Base-by-base conservation (phyloP, 2,797 vertebrate genomes). In the Zalophus californianus region DNA sequence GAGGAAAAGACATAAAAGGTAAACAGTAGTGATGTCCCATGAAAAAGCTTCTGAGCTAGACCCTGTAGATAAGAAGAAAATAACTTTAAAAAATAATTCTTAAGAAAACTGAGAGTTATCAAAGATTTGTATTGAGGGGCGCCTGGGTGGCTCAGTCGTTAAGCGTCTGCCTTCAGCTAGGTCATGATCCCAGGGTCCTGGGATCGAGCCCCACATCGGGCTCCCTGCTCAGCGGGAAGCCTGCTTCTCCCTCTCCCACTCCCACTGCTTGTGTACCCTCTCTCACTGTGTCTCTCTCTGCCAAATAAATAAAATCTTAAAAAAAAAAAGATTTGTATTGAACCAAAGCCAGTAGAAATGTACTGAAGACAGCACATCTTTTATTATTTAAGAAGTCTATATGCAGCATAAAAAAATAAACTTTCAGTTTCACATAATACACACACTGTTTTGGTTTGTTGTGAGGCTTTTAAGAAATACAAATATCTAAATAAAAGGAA, bases 401-500 rank as follows among this genome's bases (percentile, higher is more conserved):
- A 50, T 50, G 9, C 20, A 86, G 8, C 23, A 92, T 56, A 56
- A 87, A 79, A 77, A 72, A 88, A 90, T 8, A 32, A 73, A 23
- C 29, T 80, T 75, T 29, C 23, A 38, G 6, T 52, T 91, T 84
- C 80, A 77, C 14, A 44, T 70, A 64, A 79, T 68, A 38, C 14
- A 91, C 3, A 73, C 25, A 72, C 20, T 68, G 14, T 79, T 95
- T 82, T 66, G 18, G 4, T 89, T 86, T 89, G 54, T 25, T 96
- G 66, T 96, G 20, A 44, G 29, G 3, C 52, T 96, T 96, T 96
- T 68, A 82, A 93, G 56, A 94, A 97, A 91, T 73, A 79, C n/a
- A 93, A 95, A 73, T 82, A 87, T 85, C 32, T 90, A 66, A 93
- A 95, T 83, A 66, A 94, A 95, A 86, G 54, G 90, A 92, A 93